Conservation (phyloP, 2,113 vertebrate species). For the Falco punctatus region DNA sequence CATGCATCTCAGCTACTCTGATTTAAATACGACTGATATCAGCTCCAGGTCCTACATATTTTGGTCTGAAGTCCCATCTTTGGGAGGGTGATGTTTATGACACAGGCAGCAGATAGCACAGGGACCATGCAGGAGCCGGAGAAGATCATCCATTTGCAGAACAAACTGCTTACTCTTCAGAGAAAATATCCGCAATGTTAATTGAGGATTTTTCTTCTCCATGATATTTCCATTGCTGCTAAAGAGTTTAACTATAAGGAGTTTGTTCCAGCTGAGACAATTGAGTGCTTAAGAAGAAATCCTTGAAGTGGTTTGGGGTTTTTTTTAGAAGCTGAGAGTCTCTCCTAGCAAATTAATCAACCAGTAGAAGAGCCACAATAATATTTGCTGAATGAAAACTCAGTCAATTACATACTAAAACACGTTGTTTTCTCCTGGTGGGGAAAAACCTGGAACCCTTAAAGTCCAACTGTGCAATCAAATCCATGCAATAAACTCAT, state of each 20-base stretch:
- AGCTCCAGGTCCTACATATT: not conserved
- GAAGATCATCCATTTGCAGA: not conserved
- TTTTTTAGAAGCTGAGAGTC: not conserved
- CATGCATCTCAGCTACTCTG: not conserved
- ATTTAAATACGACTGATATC: not conserved
- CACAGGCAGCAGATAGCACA: too few relatives aligned
- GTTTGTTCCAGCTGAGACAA: constrained; percentile 27
- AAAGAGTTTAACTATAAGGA: not conserved
- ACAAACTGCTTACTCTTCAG: not conserved
- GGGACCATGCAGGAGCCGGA: not conserved
- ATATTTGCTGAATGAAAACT: constrained; percentile 62
- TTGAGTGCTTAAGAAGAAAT: constrained; percentile 37
- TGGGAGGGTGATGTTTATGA: rapidly evolving
- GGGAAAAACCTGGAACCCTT: constrained; percentile 1
- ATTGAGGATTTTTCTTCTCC: not conserved
- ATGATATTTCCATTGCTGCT: not conserved
- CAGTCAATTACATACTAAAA: constrained; percentile 31
- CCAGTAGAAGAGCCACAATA: constrained; percentile 27
- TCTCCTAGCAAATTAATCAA: constrained; percentile 61
- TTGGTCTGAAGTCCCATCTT: not conserved
- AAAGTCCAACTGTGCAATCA: not conserved
- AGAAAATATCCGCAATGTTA: not conserved
- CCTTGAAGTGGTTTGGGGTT: not conserved
- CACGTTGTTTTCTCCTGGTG: not conserved
- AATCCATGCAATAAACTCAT: not conserved